Base-by-base conservation (phyloP, 1,140 invertebrate species). In the Eupeodes corollae region DNA sequence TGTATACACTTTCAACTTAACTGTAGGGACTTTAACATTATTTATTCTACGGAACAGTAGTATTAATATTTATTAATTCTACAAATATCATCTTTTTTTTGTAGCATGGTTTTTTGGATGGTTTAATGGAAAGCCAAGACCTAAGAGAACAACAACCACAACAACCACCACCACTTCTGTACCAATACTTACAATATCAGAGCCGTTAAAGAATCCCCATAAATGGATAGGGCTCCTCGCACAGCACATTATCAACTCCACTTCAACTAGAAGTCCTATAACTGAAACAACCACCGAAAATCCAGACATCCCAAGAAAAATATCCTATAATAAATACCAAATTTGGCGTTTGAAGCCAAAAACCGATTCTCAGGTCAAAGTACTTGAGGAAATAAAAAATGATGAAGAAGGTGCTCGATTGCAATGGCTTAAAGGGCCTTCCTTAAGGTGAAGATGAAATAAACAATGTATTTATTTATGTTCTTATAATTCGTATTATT, bases 161-260 rank as follows among this genome's bases (percentile, higher is more conserved):
- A 52, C 55, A 5, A 45, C 51, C 11, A 48, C 54, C n/a, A 47
- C 52, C 3, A 58, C 60, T 2, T 58, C 61, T 38, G 55, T 63
- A 30, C 64, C 65, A 41, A 64, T 67, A 13, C 42, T 67, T 18
- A 62, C 62, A 11, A 67, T 67, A 41, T 58, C 60, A 37, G 60
- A 67, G 49, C 64, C 64, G 1, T 30, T 67, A 41, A 53, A 56
- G 16, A 67, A 67, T 56, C 59, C 64, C 6, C 62, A 67, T 26
- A 65, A 67, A 38, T 67, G 65, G 61, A 63, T 68, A 40, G 62
- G 65, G 35, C 65, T 68, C 14, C 44, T 65, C 18, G 64, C 64
- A 6, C 61, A 65, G 41, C 61, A 67, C 30, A 67, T 67, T n/a
- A 55, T 60, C 6, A 65, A 64, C 46, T 52, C 61, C 6, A 67